phyloP scores from a whole-genome alignment of 2,113 vertebrate species.

The Tragelaphus strepsiceros region DNA sequence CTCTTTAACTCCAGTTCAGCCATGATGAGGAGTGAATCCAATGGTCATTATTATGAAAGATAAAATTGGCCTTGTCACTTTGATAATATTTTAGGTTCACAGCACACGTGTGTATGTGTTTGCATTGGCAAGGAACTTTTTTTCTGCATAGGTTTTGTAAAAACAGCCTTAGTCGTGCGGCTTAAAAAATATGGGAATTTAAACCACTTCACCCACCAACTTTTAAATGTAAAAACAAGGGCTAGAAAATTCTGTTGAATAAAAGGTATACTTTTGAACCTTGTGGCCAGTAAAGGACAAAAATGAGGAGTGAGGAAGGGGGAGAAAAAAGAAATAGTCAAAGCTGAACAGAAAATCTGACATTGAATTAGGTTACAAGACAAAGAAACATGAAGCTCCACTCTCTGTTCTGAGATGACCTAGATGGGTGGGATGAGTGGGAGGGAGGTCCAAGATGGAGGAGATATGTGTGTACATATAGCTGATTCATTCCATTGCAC shows the following conservation, averaged over 20 bases:
- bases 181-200: background rate
- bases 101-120: background rate
- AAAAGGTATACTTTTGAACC: background rate
- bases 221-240: background rate
- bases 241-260: background rate
- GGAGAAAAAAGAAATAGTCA: background rate
- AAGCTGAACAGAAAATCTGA: background rate
- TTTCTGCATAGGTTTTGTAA: background rate
- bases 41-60: background rate
- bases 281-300: background rate
- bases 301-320: background rate
- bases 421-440: background rate
- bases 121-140: background rate
- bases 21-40: background rate
- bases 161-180: background rate
- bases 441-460: background rate
- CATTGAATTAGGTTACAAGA: background rate
- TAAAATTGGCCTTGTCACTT: background rate
- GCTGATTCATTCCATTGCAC: background rate
- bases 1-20: background rate
- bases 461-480: background rate
- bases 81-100: background rate
- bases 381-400: background rate
- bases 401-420: background rate
- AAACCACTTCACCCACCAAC: background rate